phyloP scores from a whole-genome alignment of 2,888 invertebrate species.

The Cryptophagus acutangulus region DNA sequence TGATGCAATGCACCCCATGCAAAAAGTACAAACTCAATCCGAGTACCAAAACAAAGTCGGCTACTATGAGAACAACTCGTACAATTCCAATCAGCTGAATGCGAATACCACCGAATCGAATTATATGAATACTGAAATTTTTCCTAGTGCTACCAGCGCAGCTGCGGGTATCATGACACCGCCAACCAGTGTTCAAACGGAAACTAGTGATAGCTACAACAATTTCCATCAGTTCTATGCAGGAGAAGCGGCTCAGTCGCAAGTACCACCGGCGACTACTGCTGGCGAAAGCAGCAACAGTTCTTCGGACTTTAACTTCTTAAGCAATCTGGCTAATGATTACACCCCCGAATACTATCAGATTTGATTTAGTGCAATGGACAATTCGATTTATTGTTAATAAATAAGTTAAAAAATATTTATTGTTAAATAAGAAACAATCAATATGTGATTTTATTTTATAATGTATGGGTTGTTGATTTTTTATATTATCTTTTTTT shows the following conservation, averaged over 20 bases:
- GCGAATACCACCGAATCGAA: constrained; percentile 49
- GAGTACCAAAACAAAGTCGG: constrained; percentile 44
- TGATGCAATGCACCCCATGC: constrained; percentile 39
- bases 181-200: constrained; percentile 55
- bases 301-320: constrained; percentile 91
- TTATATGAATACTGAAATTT: constrained; percentile 48
- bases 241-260: constrained; percentile 45
- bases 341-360: constrained; percentile 89
- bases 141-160: constrained; percentile 47
- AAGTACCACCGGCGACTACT: constrained; percentile 43
- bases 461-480: not conserved
- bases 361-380: constrained; percentile 52
- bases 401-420: constrained; percentile 12
- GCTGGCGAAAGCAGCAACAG: constrained; percentile 80
- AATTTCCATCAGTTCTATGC: constrained; percentile 69
- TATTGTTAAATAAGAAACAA: constrained; percentile 4
- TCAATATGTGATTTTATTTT: not conserved
- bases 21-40: constrained; percentile 36
- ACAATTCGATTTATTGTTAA: constrained; percentile 26
- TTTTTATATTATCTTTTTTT: not conserved
- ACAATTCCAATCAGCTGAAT: constrained; percentile 44
- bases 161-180: constrained; percentile 56
- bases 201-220: constrained; percentile 62
- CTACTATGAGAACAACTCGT: constrained; percentile 55
- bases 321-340: constrained; percentile 87